Percentiles rank a stretch among this genome's conserved stretches.
phyloP scores from a whole-genome alignment of 2,888 invertebrate genomes.

The Dasypogon diadema region DNA sequence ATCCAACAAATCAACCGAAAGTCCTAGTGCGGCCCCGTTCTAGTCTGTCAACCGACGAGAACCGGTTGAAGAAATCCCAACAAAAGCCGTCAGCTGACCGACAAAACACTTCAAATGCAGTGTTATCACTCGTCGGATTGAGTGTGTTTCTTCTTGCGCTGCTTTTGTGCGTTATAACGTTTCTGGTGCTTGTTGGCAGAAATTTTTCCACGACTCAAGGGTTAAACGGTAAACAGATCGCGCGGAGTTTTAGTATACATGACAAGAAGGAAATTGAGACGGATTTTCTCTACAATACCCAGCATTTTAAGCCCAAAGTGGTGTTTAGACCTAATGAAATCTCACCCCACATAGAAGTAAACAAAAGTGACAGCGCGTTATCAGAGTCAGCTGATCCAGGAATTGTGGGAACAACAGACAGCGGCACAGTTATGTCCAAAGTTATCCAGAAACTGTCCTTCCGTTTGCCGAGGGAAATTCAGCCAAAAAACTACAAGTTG shows the following conservation, averaged over 20 bases:
- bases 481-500: slow-evolving; percentile 75
- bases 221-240: slow-evolving; percentile 24
- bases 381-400: slow-evolving; percentile 10
- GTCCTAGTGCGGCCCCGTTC: slow-evolving; percentile 64
- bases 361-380: not conserved
- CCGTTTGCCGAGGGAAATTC: slow-evolving; percentile 73
- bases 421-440: slow-evolving; percentile 63
- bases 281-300: not conserved
- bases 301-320: slow-evolving; percentile 58
- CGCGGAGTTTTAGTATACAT: not conserved
- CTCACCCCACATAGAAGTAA: not conserved
- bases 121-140: slow-evolving; percentile 65
- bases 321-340: slow-evolving; percentile 57
- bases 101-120: slow-evolving; percentile 60
- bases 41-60: slow-evolving; percentile 66
- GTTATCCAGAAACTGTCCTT: slow-evolving; percentile 65
- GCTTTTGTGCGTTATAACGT: slow-evolving; percentile 64
- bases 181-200: slow-evolving; percentile 66
- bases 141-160: slow-evolving; percentile 66
- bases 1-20: slow-evolving; percentile 61
- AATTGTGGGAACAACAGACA: slow-evolving; percentile 57
- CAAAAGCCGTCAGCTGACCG: slow-evolving; percentile 57
- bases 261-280: not conserved
- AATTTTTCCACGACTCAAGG: slow-evolving; percentile 35
- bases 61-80: slow-evolving; percentile 61